Percentiles rank a stretch among this genome's conserved stretches.
These are phyloP conservation scores for Dicerorhinus sumatrensis DNA, from an alignment of 2,113 vertebrate species.

Conservation along the genomic window DNA sequence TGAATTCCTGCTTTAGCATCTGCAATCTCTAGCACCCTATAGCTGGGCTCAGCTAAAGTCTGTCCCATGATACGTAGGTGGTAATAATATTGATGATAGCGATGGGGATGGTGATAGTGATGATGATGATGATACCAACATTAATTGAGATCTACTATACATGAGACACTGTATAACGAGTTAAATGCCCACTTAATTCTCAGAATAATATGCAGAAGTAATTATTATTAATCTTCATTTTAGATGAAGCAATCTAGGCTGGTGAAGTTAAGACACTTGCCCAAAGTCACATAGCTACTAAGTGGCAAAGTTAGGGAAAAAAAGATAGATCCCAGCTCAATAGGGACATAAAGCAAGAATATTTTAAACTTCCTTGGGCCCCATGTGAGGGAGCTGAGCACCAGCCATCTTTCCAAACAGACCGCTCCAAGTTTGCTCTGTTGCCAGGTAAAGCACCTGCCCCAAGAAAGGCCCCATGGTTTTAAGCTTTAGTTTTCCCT, in stretches of 20 bases:
- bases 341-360: not conserved
- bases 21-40: not conserved
- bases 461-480: not conserved
- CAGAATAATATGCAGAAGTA: not conserved
- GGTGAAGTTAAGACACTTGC: not conserved
- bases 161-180: not conserved
- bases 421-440: not conserved
- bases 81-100: not conserved
- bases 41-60: not conserved
- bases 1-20: not conserved
- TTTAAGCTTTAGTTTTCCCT: not conserved
- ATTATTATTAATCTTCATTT: conserved; percentile 21
- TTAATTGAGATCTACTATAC: not conserved
- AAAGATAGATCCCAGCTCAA: not conserved
- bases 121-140: not conserved
- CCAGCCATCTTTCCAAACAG: not conserved
- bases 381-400: not conserved
- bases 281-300: not conserved
- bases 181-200: not conserved
- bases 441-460: not conserved
- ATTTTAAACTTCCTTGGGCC: not conserved
- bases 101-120: not conserved
- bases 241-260: not conserved
- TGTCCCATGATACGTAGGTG: not conserved
- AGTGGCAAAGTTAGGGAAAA: not conserved